phyloP scores from a whole-genome alignment of 2,888 invertebrate species.

The Megaustenia siamemsis region DNA sequence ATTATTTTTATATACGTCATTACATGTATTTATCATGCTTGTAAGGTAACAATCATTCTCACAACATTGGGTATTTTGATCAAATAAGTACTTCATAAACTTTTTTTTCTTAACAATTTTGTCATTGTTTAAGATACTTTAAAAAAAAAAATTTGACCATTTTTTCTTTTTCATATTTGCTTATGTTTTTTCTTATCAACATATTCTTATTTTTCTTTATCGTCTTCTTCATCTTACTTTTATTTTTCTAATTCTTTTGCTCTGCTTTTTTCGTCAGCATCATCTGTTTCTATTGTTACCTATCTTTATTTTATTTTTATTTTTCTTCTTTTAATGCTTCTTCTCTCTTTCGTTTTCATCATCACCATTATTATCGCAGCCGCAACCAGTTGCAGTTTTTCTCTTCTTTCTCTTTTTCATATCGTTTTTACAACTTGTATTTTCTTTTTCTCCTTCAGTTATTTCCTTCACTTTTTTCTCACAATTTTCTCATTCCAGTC shows the following conservation, averaged over 20 bases:
- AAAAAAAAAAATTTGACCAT: too few species aligned
- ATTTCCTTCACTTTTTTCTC: neutral
- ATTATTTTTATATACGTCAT: too few species aligned
- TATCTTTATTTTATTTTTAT: neutral
- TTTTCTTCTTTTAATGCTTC: neutral
- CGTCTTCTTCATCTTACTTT: neutral
- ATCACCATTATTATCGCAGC: neutral
- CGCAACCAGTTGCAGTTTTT: neutral
- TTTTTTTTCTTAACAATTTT: too few species aligned
- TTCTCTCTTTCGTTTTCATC: neutral
- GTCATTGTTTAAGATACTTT: too few species aligned
- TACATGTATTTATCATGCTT: too few species aligned
- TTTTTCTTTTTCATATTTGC: neutral
- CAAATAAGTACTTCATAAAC: too few species aligned
- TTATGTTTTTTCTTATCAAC: neutral
- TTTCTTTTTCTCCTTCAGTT: neutral
- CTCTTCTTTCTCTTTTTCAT: neutral
- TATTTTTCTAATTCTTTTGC: neutral
- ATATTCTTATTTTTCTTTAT: too few species aligned
- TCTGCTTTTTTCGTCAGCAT: neutral
- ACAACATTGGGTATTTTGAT: too few species aligned
- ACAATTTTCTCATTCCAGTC: too few species aligned
- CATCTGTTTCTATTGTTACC: neutral
- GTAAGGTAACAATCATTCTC: too few species aligned
- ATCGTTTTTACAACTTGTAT: neutral